phyloP scores from a whole-genome alignment of 2,113 vertebrate genomes.

The Elgaria multicarinata region DNA sequence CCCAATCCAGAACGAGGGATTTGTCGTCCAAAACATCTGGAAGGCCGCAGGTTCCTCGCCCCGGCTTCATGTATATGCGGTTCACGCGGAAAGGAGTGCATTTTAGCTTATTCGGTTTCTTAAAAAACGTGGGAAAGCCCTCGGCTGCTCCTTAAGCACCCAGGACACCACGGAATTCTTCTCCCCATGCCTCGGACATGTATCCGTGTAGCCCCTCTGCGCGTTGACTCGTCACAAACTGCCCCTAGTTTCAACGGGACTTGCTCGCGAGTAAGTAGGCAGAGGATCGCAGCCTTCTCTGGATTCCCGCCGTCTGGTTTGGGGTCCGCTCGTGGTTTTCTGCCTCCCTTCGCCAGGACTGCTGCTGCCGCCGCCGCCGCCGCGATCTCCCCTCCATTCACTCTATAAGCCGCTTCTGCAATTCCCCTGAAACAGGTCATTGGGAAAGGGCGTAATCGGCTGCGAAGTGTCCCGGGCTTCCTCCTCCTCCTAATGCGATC shows the following conservation, averaged over 20 bases:
- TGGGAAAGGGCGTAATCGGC: constrained; percentile 61
- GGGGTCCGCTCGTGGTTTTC: neutral
- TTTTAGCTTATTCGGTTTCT: neutral
- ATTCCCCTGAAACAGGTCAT: constrained; percentile 64
- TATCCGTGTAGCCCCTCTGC: neutral
- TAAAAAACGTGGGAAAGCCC: neutral
- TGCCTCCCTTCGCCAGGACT: constrained; percentile 46
- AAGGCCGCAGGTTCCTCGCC: neutral
- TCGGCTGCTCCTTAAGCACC: neutral
- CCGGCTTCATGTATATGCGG: neutral
- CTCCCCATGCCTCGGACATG: no score
- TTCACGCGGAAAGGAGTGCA: neutral
- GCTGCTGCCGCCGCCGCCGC: no score
- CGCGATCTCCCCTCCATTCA: constrained; percentile 26
- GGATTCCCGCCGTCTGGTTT: neutral
- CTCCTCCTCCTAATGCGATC: constrained; percentile 45
- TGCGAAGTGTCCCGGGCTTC: constrained; percentile 34
- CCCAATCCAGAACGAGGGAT: neutral
- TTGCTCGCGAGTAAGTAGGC: neutral
- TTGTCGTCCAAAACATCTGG: neutral
- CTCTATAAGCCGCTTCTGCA: constrained; percentile 56
- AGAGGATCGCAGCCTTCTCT: neutral
- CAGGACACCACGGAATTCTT: neutral
- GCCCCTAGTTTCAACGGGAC: neutral
- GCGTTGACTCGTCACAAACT: neutral